A percentile compares a stretch with the other conserved stretches of the same genome.
phyloP scores from a whole-genome alignment of 2,888 invertebrate species.

The Drosophila peninsularis region DNA sequence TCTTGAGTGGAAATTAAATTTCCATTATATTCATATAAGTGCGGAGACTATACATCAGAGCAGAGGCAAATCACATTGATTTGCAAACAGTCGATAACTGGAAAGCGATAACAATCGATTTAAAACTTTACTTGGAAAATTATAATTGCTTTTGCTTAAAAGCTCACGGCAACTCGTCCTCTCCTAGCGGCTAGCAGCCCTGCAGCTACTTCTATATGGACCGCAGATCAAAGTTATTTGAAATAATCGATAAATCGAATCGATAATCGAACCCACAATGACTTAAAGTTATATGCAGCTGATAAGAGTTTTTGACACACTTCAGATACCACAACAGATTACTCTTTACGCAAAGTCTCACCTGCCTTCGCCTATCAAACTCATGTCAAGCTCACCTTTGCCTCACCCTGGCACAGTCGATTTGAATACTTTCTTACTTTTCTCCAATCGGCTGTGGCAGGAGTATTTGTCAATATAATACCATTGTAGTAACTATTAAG shows the following conservation, averaged over 20 bases:
- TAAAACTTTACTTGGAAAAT: too few relatives aligned
- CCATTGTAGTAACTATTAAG: slow-evolving; percentile 9
- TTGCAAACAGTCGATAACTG: not conserved
- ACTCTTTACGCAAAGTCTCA: not conserved
- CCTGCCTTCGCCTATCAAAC: not conserved
- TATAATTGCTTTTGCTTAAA: not conserved
- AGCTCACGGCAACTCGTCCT: not conserved
- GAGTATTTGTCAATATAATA: not conserved
- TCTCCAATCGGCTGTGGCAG: not conserved
- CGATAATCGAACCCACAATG: too few relatives aligned
- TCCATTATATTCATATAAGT: not conserved
- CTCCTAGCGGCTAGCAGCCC: too few relatives aligned
- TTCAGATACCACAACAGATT: too few relatives aligned
- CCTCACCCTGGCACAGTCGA: not conserved
- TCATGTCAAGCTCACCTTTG: not conserved
- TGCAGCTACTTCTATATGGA: too few relatives aligned
- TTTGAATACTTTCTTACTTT: not conserved
- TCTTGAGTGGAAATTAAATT: not conserved
- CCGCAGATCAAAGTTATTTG: not conserved
- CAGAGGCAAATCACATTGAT: too few relatives aligned
- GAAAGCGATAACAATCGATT: too few relatives aligned
- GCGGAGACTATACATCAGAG: not conserved
- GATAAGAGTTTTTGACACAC: too few relatives aligned
- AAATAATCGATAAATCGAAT: not conserved
- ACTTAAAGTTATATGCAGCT: too few relatives aligned